phyloP scores from a whole-genome alignment of 2,113 vertebrate genomes.

The Martes martes region DNA sequence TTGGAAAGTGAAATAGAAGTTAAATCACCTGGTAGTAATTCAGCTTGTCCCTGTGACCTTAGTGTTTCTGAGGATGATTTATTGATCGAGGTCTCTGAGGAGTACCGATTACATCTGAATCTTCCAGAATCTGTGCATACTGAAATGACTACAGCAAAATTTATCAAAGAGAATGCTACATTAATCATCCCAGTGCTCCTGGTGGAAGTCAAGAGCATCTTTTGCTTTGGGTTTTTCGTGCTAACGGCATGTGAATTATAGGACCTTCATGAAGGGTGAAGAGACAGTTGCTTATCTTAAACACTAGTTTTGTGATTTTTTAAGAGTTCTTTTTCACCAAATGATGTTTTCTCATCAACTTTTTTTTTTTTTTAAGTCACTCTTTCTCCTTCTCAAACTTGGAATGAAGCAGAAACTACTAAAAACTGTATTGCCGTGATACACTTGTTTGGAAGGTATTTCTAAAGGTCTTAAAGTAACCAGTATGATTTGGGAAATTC shows the following conservation, averaged over 20 bases:
- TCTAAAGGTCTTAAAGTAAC: background rate
- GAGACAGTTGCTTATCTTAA: background rate
- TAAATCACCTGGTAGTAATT: conserved; percentile 84
- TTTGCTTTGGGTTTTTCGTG: background rate
- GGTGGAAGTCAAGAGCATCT: conserved; percentile 5
- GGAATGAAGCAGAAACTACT: background rate
- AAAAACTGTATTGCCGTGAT: background rate
- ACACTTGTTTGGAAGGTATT: background rate
- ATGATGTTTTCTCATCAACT: background rate
- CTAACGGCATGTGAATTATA: background rate
- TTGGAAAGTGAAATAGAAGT: conserved; percentile 82
- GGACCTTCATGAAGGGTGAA: background rate
- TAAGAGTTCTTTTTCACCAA: conserved; percentile 5
- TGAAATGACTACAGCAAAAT: conserved; percentile 83
- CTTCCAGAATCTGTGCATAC: conserved; percentile 85
- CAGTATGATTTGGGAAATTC: background rate
- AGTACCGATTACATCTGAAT: conserved; percentile 86
- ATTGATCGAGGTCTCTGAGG: conserved; percentile 85
- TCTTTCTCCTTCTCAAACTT: background rate
- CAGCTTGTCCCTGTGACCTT: conserved; percentile 88
- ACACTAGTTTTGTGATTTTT: conserved; percentile 17
- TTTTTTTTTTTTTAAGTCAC: background rate
- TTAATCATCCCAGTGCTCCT: conserved; percentile 82
- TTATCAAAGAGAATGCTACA: conserved; percentile 82
- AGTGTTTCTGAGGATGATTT: conserved; percentile 89